Evolutionary conservation across 2,888 invertebrate genomes (phyloP), one percentile per base, ranked within the genome.

Genomic region (Branchellion lobata): DNA sequence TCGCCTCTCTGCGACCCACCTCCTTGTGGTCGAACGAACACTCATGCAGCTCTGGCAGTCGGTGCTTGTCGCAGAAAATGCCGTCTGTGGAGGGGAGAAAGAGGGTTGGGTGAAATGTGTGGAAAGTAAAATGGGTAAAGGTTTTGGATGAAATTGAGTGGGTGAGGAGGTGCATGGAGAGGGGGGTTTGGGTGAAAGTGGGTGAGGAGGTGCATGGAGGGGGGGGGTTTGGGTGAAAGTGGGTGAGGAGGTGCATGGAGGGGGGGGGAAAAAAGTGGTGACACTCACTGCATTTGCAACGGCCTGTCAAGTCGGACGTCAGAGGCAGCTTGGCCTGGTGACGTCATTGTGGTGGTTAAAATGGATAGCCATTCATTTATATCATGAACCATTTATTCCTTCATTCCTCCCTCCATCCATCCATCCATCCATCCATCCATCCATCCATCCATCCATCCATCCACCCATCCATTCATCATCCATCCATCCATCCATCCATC

Each of bases 1-100:
- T 82, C 21, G 86, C 87, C 81, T 86, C 85, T 79, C 85, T 81
- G 8, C 87, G 84, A 0, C 87, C 87, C 21, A 57, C n/a, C 81
- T 86, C 85, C 81, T 87, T 87, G 83, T 87, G 86, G 82, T 87
- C 86, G 82, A 85, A 87, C 33, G 83, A 83, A 83, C 87, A 87
- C 76, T 85, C 84, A 82, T 87, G 87, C 78, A 85, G 85, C 81
- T 87, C 87, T 11, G 87, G 87, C 71, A 87, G 84, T 72, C 87
- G 84, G 81, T 87, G 87, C 68, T 86, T 81, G 27, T 85, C 85
- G 82, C 87, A 87, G 82, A 85, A 87, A 34, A 87, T 84, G 82
- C 84, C 84, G 79, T 85, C 87, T 87, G 84, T 24, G 84, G 84
- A 3, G 18, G 69, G 29, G n/a, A 31, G 69, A 8, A 8, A 5